Evolutionary conservation across 1,140 invertebrate species (phyloP).

Genomic region (Trichonephila clavipes): DNA sequence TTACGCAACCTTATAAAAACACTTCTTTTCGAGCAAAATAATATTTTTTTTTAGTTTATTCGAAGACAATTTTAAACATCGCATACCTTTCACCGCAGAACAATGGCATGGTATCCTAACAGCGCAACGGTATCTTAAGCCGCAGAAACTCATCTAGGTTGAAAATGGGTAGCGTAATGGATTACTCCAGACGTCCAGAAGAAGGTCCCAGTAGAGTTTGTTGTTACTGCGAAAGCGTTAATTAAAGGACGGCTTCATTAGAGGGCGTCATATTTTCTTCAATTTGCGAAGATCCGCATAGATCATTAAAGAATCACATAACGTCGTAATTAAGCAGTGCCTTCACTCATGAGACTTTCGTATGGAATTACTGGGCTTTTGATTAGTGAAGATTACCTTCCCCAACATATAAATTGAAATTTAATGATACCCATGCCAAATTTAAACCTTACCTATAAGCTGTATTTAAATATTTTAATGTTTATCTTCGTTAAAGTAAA

Average conservation of each 20-base stretch:
- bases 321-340: constrained; percentile 49
- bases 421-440: constrained; percentile 48
- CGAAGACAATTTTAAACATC: neutral
- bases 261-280: constrained; percentile 61
- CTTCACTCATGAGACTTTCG: neutral
- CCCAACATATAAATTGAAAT: constrained; percentile 50
- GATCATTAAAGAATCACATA: constrained; percentile 63
- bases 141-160: neutral
- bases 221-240: neutral
- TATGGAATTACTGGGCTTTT: constrained; percentile 2
- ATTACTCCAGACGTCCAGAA: constrained; percentile 26
- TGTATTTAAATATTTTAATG: too few relatives aligned
- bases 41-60: neutral
- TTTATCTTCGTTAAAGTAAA: too few relatives aligned
- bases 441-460: neutral
- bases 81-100: neutral
- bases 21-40: neutral
- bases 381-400: constrained; percentile 28
- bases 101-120: neutral
- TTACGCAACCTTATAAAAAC: neutral
- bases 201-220: neutral
- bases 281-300: constrained; percentile 39
- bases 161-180: constrained; percentile 31
- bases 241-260: constrained; percentile 59
- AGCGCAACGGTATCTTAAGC: neutral